Percentiles rank a stretch among this genome's conserved stretches.
Evolutionary conservation across 2,797 vertebrate genomes (phyloP).

Genomic region (Acomys russatus): DNA sequence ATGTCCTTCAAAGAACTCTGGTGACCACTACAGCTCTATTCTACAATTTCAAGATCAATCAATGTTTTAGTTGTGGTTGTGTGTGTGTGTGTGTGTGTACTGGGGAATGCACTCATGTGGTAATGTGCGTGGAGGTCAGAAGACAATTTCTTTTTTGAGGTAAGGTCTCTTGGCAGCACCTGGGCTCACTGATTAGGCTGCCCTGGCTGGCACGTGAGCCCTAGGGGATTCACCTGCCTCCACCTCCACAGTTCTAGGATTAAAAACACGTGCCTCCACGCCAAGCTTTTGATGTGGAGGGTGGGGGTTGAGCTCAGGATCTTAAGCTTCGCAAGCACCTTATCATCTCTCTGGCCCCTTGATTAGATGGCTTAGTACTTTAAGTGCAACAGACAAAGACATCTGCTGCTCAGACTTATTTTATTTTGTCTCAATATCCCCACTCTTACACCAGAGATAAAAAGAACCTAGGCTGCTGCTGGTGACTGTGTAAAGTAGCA

Average conservation of each 20-base stretch:
- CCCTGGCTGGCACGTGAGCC: background rate
- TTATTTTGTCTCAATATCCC: constrained; percentile 32
- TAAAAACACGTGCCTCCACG: background rate
- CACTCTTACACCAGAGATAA: constrained; percentile 38
- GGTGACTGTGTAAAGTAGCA: background rate
- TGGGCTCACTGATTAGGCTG: background rate
- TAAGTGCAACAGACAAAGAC: constrained; percentile 6
- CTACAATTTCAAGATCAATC: background rate
- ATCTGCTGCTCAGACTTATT: background rate
- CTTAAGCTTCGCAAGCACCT: background rate
- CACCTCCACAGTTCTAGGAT: background rate
- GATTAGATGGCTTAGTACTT: background rate
- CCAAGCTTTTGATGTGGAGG: background rate
- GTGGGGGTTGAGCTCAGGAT: background rate
- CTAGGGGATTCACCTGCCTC: background rate
- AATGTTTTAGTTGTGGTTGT: background rate
- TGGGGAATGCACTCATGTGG: too few relatives aligned
- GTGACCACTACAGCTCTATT: background rate
- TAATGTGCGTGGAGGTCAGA: background rate
- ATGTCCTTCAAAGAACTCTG: background rate
- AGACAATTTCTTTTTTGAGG: background rate
- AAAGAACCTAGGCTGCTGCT: constrained; percentile 42
- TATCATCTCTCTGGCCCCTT: background rate
- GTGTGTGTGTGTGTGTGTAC: background rate
- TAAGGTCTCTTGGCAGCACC: background rate